Evolutionary conservation across 2,113 vertebrate genomes (phyloP).

Genomic region (Aythya baeri): DNA sequence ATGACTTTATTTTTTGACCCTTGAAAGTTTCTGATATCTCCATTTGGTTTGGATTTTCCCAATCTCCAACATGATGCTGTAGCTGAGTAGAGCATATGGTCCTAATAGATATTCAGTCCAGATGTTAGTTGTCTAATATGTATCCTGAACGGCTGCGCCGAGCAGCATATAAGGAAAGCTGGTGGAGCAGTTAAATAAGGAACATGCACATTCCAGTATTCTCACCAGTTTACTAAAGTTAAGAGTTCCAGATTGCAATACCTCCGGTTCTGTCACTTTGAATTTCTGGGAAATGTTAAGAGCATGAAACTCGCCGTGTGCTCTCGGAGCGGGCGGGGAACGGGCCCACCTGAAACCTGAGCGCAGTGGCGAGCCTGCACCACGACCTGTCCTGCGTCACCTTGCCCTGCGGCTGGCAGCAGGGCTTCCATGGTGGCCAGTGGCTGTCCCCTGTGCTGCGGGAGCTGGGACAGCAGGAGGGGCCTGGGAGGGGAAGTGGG

Average conservation of each 20-base stretch:
- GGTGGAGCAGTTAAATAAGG: constrained; percentile 77
- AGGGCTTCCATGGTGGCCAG: background rate
- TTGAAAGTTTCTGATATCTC: constrained; percentile 77
- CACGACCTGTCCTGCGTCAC: background rate
- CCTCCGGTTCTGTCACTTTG: constrained; percentile 78
- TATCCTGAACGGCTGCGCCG: constrained; percentile 70
- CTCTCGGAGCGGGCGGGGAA: background rate
- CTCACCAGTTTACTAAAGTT: constrained; percentile 78
- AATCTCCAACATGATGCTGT: constrained; percentile 72
- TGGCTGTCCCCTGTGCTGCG: background rate
- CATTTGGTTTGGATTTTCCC: constrained; percentile 81
- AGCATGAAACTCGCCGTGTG: constrained; percentile 53
- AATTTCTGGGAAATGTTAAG: constrained; percentile 81
- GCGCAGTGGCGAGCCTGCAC: background rate
- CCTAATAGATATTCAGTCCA: constrained; percentile 82
- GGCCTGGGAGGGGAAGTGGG: background rate
- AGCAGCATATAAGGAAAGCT: constrained; percentile 70
- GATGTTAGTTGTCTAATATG: constrained; percentile 79
- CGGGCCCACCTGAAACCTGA: constrained; percentile 57
- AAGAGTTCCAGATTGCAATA: constrained; percentile 78
- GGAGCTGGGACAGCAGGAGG: background rate
- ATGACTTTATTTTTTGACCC: constrained; percentile 80
- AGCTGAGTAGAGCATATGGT: constrained; percentile 74
- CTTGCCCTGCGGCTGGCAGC: background rate
- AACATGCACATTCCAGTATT: constrained; percentile 76